phyloP scores from a whole-genome alignment of 1,140 invertebrate genomes.

The Pseudoatta argentina region DNA sequence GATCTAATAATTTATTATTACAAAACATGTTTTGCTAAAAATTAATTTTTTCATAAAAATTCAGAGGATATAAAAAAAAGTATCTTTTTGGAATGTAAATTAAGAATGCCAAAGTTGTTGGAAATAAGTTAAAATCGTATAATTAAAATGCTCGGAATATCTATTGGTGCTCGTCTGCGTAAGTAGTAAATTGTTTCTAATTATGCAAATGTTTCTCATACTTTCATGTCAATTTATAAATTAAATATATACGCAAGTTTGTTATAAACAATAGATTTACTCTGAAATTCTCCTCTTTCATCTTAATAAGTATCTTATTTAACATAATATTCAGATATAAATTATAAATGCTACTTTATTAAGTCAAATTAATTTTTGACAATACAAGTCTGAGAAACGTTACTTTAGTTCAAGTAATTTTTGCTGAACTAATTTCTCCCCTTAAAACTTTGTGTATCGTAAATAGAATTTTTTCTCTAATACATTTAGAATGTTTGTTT shows the following conservation, averaged over 20 bases:
- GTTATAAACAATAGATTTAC: not conserved
- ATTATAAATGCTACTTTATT: not conserved
- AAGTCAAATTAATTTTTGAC: slow-evolving; percentile 4
- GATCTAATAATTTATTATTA: not conserved
- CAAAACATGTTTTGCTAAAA: slow-evolving; percentile 1
- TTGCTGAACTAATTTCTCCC: slow-evolving; percentile 52
- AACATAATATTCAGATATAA: not conserved
- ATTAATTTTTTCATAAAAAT: not conserved
- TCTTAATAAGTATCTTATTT: not conserved
- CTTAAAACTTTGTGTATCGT: slow-evolving; percentile 54
- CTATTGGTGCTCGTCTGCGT: slow-evolving; percentile 74
- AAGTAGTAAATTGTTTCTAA: slow-evolving; percentile 66
- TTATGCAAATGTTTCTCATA: slow-evolving; percentile 68
- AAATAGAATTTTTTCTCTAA: slow-evolving; percentile 58
- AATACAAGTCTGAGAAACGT: slow-evolving; percentile 70
- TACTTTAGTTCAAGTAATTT: slow-evolving; percentile 56
- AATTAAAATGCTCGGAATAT: slow-evolving; percentile 44
- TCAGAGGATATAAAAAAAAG: not conserved
- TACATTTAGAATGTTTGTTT: slow-evolving; percentile 64
- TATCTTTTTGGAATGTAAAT: not conserved
- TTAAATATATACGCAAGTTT: not conserved
- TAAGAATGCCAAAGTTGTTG: not conserved
- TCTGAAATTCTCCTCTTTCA: not conserved
- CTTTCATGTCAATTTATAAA: slow-evolving; percentile 21
- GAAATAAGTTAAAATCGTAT: slow-evolving; percentile 16